Evolutionary conservation across 2,797 vertebrate species (phyloP).

Genomic region (Syngnathus acus): DNA sequence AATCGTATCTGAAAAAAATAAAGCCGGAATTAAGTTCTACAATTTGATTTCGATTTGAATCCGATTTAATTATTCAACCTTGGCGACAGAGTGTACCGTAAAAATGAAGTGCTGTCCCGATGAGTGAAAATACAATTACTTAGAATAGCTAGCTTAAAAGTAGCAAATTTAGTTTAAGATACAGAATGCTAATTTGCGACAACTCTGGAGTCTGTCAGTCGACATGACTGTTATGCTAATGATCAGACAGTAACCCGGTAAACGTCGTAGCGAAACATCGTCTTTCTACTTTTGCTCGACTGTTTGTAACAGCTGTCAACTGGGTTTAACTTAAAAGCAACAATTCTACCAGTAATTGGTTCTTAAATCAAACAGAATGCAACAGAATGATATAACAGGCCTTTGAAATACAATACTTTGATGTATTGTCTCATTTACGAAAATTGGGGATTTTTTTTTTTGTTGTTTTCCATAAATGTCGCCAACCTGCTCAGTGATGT

Average conservation of each 20-base stretch:
- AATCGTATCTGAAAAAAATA: too few relatives aligned
- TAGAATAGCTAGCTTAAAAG: too few relatives aligned
- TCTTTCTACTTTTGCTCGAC: constrained; percentile 25
- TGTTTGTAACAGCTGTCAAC: constrained; percentile 23
- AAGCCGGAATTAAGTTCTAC: too few relatives aligned
- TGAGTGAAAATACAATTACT: too few relatives aligned
- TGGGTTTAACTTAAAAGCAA: constrained; percentile 19
- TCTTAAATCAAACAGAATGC: constrained; percentile 41
- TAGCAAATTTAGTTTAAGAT: neutral
- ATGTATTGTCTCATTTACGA: constrained; percentile 41
- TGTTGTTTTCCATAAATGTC: constrained; percentile 16
- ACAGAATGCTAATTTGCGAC: neutral
- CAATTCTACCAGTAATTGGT: constrained; percentile 20
- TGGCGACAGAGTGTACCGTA: too few relatives aligned
- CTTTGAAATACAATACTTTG: constrained; percentile 49
- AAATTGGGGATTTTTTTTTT: constrained; percentile 34
- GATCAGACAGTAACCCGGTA: constrained; percentile 6
- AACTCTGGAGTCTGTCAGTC: neutral
- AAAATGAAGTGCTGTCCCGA: too few relatives aligned
- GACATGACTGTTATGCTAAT: neutral
- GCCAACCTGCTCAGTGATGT: constrained; percentile 3
- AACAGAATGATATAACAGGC: constrained; percentile 47
- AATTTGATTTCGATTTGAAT: too few relatives aligned
- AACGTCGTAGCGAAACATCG: neutral
- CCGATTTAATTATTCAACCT: too few relatives aligned